Conservation (phyloP, 2,113 vertebrate species). For the Cheilinus undulatus region DNA sequence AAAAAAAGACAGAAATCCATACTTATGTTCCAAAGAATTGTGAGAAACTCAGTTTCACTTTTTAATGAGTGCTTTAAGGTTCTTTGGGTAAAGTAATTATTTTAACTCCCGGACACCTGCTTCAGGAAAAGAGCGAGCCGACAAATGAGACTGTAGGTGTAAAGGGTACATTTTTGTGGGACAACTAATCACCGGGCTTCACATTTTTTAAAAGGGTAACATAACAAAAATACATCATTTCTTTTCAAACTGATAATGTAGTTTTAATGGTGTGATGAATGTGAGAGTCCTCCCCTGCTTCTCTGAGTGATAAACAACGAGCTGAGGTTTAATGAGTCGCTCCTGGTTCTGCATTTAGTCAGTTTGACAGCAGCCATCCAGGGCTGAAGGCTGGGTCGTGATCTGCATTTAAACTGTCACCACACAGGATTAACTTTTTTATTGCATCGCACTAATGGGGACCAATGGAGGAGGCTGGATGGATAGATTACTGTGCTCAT, state of each 20-base stretch:
- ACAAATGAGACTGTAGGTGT: not conserved
- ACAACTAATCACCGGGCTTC: not conserved
- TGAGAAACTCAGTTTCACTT: too few relatives aligned
- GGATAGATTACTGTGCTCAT: not conserved
- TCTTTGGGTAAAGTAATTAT: not conserved
- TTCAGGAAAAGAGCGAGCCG: not conserved
- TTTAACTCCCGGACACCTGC: not conserved
- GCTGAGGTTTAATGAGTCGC: slow-evolving; percentile 15
- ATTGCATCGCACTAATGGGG: not conserved
- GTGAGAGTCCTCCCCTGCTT: not conserved
- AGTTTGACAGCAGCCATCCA: slow-evolving; percentile 10
- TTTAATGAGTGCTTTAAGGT: too few relatives aligned
- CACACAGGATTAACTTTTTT: slow-evolving; percentile 15
- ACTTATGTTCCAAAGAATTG: too few relatives aligned
- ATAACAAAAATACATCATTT: not conserved
- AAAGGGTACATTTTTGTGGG: not conserved
- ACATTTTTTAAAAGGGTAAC: not conserved
- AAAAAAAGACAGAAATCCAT: too few relatives aligned
- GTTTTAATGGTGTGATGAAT: slow-evolving; percentile 23
- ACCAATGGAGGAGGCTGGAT: not conserved
- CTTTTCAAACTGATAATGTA: slow-evolving; percentile 5
- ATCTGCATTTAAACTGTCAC: slow-evolving; percentile 33
- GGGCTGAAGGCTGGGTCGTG: slow-evolving; percentile 18
- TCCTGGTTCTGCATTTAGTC: slow-evolving; percentile 21
- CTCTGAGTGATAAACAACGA: slow-evolving; percentile 11